Evolutionary conservation across 2,888 invertebrate species (phyloP), one percentile per base, ranked within the genome.

Genomic region (Eristalinus aeneus): DNA sequence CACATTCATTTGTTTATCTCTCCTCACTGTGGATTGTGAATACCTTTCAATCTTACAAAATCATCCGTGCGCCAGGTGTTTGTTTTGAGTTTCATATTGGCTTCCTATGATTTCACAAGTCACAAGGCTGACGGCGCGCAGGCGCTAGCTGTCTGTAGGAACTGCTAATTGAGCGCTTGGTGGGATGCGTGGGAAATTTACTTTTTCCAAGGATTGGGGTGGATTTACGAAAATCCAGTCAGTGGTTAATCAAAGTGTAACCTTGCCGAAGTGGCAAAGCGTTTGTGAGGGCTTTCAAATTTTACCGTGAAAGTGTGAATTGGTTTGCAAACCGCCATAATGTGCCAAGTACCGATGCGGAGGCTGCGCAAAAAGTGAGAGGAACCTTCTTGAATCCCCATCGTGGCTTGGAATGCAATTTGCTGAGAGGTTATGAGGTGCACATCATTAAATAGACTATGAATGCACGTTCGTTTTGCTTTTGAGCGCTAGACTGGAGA

Each of bases 101-200:
- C 71, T 77, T 77, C 6, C 64, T 77, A 64, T 31, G 71, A 71
- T 71, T 71, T 77, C 77, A 60, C 71, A 77, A 77, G 71, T 64
- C 16, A 46, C 34, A 4, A 8, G 6, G 34, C 61, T 11, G 11
- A 32, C 20, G 20, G 10, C 22, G 39, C 54, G 16, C 5, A 12
- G 64, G 22, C 36, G 56, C 56, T 6, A 36, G 39, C 16, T 12
- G 6, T 16, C 23, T 39, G 5, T 46, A 23, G 67, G 60, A 23
- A 75, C 31, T 34, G 61, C 77, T 69, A 69, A 69, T 77, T 63
- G 71, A 39, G 58, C 34, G 11, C 1, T 63, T 22, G 20, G 10
- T 27, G 32, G 22, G 22, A 39, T 34, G 77, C 36, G 71, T 76
- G 77, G 77, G 69, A 77, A 76, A 36, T 34, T 61, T 75, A 53